Evolutionary conservation across 2,888 invertebrate genomes (phyloP).

Genomic region (Hyalella azteca): DNA sequence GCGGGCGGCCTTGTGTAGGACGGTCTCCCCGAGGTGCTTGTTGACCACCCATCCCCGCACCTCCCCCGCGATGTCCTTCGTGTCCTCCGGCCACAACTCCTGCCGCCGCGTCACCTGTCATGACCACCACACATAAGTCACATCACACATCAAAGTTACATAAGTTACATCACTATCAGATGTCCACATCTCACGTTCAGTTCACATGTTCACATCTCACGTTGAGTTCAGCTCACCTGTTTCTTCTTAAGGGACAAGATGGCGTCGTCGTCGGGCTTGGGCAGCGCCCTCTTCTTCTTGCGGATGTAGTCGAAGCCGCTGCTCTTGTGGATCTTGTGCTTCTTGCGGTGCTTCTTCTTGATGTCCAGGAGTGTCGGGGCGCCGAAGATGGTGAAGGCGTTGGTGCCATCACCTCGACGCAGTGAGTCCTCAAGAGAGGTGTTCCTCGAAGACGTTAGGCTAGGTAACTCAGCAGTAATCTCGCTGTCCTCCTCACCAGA

Average conservation of each 20-base stretch:
- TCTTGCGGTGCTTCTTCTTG: slow-evolving; percentile 52
- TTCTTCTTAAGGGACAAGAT: slow-evolving; percentile 24
- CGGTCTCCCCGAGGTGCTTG: slow-evolving; percentile 92
- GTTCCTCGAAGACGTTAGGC: not conserved
- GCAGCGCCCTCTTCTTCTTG: slow-evolving; percentile 76
- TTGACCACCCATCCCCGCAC: slow-evolving; percentile 78
- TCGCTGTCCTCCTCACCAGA: slow-evolving; percentile 49
- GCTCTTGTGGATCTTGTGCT: slow-evolving; percentile 67
- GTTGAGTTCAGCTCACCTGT: slow-evolving; percentile 2
- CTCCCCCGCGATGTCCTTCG: slow-evolving; percentile 54
- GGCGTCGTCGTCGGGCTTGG: slow-evolving; percentile 48
- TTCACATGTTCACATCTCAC: too few relatives aligned
- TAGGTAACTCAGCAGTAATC: slow-evolving; percentile 28
- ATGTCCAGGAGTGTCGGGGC: slow-evolving; percentile 27
- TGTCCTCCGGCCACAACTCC: slow-evolving; percentile 57
- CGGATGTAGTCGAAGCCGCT: slow-evolving; percentile 88
- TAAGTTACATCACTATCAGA: too few relatives aligned
- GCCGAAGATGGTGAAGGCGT: slow-evolving; percentile 36
- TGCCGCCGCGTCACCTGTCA: slow-evolving; percentile 51
- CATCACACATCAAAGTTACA: too few relatives aligned
- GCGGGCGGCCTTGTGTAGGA: slow-evolving; percentile 88
- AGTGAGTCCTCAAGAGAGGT: slow-evolving; percentile 34
- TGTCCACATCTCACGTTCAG: too few relatives aligned
- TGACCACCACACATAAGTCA: too few relatives aligned
- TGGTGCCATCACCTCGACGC: not conserved